Evolutionary conservation across 2,888 invertebrate species (phyloP), one percentile per base, ranked within the genome.

Genomic region (Subacronicta megacephala): DNA sequence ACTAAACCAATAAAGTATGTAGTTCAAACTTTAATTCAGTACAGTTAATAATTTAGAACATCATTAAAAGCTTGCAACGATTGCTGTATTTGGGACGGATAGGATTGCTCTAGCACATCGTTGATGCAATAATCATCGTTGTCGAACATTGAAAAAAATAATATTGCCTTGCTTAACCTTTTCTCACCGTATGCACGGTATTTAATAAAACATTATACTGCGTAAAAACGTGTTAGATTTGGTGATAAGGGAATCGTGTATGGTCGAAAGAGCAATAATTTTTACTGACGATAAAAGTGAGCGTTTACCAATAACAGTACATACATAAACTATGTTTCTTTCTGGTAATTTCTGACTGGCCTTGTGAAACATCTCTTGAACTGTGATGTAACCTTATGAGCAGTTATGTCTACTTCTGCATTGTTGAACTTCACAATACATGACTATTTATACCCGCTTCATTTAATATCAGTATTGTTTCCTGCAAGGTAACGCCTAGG

Each of bases 171-270:
- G n/a, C n/a, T n/a, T n/a, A n/a, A n/a, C n/a, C n/a, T n/a, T n/a
- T n/a, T n/a, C n/a, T n/a, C n/a, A n/a, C n/a, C n/a, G n/a, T n/a
- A n/a, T 3, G 26, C 37, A 1, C 20, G 40, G 56, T 61, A 61
- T 17, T 45, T 15, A 38, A 50, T 44, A 36, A 59, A 54, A 36
- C 33, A 42, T 59, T 64, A 57, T 45, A 62, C 52, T 59, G 35
- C 26, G 47, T 52, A 61, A 57, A 64, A 64, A 60, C 45, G 35
- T 63, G 62, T 57, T 50, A 53, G 49, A 65, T 41, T 58, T 41
- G 44, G 44, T 57, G 66, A 70, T 74, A 71, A 66, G 59, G 52
- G 59, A 49, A 49, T 51, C 51, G 44, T 50, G 46, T 55, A 49
- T 52, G 53, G 36, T 44, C 23, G 47, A 38, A 41, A 13, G 29